Base-by-base conservation (phyloP, 2,113 vertebrate species). In the Genyomyrus donnyi region DNA sequence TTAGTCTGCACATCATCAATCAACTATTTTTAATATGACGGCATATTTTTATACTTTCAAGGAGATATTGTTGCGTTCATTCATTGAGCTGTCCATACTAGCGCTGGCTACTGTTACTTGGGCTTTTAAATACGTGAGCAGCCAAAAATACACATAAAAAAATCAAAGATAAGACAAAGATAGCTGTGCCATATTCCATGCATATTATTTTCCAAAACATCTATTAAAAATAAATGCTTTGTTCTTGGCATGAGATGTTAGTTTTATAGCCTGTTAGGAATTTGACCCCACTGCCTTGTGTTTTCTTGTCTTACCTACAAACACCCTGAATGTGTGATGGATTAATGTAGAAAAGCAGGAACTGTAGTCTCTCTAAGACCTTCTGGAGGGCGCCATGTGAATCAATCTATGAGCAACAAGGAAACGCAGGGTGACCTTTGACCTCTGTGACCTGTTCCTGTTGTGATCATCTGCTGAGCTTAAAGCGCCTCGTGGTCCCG, bases 361-460 rank as follows among this genome's bases (percentile, higher is more conserved):
- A 24, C 45, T 11, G 39, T 48, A 21, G 39, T 39, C 39, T 93
- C 95, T 94, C 89, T 90, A 89, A 48, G 89, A 89, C 66, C 88
- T 88, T n/a, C 2, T 46, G 21, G 87, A 90, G 85, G 91, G 92
- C 90, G 93, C 94, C 94, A 92, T 90, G 85, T 89, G 90, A 87
- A 39, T 92, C 92, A 53, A 62, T 88, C 92, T 91, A 92, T 96
- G 95, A 96, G 92, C 95, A 95, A 95, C 93, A 92, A 93, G 93
- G 84, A 86, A 86, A 91, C 27, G 87, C 88, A 31, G 87, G 91
- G 92, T 92, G 74, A 94, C 92, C 93, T 93, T 93, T 94, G 95
- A 95, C 96, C 95, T 96, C 92, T 96, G 95, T 87, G 58, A 94
- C 93, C 91, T 92, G 91, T 93, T 95, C 95, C 94, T 96, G 95